Conservation (phyloP, 2,888 invertebrate genomes). For the Philhelius pedissequus region DNA sequence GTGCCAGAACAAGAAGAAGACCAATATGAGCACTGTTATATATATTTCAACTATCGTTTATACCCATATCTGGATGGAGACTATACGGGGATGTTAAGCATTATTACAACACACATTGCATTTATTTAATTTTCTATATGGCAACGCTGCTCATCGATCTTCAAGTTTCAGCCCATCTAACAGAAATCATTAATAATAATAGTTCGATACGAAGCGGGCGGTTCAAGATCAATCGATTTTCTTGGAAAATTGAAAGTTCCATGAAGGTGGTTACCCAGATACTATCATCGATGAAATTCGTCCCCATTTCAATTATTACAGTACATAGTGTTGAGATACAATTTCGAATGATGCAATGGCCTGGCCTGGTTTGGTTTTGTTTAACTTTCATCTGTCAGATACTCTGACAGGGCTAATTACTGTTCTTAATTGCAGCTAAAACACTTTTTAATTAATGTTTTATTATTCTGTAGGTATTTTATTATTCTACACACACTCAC, state of each 20-base stretch:
- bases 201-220: slow-evolving; percentile 10
- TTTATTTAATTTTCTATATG: not conserved
- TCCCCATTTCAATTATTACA: not conserved
- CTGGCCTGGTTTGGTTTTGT: slow-evolving; percentile 16
- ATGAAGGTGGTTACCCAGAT: not conserved
- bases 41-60: too few species aligned
- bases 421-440: slow-evolving; percentile 60
- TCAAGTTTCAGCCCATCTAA: not conserved
- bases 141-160: not conserved
- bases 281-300: slow-evolving; percentile 1
- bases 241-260: slow-evolving; percentile 27
- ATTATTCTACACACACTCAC: not conserved
- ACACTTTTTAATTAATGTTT: slow-evolving; percentile 59
- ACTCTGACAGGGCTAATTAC: slow-evolving; percentile 47
- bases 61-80: too few species aligned
- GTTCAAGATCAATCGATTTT: slow-evolving; percentile 42
- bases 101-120: too few species aligned
- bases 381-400: slow-evolving; percentile 44
- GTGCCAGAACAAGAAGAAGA: too few species aligned
- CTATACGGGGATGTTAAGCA: too few species aligned
- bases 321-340: not conserved
- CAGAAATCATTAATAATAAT: slow-evolving; percentile 1
- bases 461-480: slow-evolving; percentile 20
- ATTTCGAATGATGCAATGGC: slow-evolving; percentile 51
- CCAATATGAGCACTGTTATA: too few species aligned